A percentile compares a stretch with the other conserved stretches of the same genome.
Conservation (phyloP, 2,113 vertebrate genomes). For the Saccopteryx bilineata region DNA sequence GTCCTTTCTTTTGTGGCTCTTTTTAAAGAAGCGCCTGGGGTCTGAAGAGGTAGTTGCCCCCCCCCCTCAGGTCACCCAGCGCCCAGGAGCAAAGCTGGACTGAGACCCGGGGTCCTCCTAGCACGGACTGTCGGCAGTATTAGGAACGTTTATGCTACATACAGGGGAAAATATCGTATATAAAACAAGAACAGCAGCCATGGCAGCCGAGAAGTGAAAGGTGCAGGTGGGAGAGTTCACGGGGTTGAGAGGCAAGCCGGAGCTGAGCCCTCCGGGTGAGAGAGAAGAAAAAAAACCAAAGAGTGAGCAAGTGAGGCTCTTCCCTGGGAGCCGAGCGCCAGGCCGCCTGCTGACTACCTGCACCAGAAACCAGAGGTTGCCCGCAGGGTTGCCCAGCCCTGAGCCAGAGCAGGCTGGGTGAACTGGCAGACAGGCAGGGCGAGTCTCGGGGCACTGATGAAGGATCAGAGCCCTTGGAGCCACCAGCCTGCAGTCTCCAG, state of each 20-base stretch:
- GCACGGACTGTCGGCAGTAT: too few relatives aligned
- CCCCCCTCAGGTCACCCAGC: neutral
- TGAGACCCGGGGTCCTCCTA: neutral
- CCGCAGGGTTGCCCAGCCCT: fast-evolving
- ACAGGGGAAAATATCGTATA: too few relatives aligned
- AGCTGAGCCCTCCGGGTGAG: neutral
- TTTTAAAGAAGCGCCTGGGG: neutral
- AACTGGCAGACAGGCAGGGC: neutral
- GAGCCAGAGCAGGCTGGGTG: neutral
- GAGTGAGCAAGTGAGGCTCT: neutral
- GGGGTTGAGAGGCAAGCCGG: neutral
- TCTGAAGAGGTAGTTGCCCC: neutral
- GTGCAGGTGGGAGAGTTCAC: too few relatives aligned
- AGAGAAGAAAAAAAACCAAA: neutral
- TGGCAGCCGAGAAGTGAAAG: too few relatives aligned
- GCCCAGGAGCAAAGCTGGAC: neutral
- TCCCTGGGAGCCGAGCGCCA: neutral
- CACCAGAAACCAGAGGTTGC: neutral
- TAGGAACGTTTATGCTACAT: neutral
- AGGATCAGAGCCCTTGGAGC: neutral
- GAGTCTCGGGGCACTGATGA: too few relatives aligned
- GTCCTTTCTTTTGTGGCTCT: neutral
- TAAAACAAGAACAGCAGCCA: too few relatives aligned
- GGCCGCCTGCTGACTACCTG: neutral
- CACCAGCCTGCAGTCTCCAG: neutral